These are phyloP conservation scores for Pica pica DNA, from an alignment of 2,113 vertebrate genomes.

Conservation along the genomic window DNA sequence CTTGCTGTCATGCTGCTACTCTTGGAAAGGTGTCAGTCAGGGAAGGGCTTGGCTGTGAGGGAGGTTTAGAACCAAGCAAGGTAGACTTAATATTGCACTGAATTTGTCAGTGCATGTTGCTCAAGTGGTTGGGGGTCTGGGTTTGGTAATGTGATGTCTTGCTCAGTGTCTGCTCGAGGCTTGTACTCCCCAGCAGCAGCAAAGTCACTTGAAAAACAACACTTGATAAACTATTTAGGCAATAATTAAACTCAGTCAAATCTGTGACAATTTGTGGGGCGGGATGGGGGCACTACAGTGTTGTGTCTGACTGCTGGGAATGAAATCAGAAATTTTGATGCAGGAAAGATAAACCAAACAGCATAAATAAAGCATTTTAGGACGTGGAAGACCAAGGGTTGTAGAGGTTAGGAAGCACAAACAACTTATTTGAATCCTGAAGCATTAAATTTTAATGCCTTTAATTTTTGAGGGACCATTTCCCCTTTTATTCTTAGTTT, in stretches of 20 bases:
- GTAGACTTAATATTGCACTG: background rate
- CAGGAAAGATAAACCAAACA: background rate
- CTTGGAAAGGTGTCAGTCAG: background rate
- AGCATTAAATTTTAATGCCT: background rate
- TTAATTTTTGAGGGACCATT: background rate
- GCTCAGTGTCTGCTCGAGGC: background rate
- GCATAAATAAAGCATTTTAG: background rate
- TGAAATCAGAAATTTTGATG: background rate
- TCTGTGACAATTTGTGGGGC: background rate
- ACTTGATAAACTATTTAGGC: background rate
- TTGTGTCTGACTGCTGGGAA: background rate
- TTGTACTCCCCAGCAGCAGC: background rate
- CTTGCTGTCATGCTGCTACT: background rate
- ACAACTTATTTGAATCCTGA: background rate
- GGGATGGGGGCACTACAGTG: fast-evolving
- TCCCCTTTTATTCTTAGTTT: background rate
- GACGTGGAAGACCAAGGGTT: background rate
- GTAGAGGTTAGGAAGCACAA: background rate
- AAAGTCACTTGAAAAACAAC: background rate
- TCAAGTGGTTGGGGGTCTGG: too few species aligned
- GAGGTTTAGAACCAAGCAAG: background rate
- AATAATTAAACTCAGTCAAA: background rate
- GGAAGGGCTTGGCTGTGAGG: background rate
- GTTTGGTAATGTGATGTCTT: background rate
- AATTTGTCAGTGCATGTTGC: background rate